A percentile compares a stretch with the other conserved stretches of the same genome.
Evolutionary conservation across 2,888 invertebrate species (phyloP).

Genomic region (Polymixis lichenea): DNA sequence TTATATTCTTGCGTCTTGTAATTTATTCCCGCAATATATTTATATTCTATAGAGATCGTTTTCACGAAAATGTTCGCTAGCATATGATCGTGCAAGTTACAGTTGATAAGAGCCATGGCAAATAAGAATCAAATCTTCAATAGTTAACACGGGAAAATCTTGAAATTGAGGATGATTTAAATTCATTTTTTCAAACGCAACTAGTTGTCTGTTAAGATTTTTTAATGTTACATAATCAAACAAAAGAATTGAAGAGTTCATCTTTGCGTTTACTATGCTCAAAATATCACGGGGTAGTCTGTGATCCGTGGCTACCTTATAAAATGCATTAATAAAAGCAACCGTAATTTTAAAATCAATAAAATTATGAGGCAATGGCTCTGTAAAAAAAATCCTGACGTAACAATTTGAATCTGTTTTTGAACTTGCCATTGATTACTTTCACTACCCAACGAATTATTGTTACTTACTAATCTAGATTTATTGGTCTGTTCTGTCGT

Average conservation of each 20-base stretch:
- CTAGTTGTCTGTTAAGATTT: neutral
- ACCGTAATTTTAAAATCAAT: neutral
- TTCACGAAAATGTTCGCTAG: slow-evolving; percentile 1
- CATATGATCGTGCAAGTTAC: neutral
- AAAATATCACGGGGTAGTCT: neutral
- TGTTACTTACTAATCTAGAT: no score
- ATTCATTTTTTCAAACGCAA: no score
- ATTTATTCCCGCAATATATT: no score
- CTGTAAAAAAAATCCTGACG: no score
- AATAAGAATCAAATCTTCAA: no score
- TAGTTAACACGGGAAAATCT: no score
- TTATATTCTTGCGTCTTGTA: neutral
- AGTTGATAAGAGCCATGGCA: neutral
- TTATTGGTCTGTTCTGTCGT: no score
- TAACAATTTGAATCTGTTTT: no score
- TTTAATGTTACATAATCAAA: neutral
- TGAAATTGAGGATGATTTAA: neutral
- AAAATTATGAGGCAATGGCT: neutral
- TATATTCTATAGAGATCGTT: neutral
- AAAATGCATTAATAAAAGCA: neutral
- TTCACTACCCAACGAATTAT: no score
- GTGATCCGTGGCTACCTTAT: neutral
- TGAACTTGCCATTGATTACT: no score
- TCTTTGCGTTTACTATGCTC: neutral
- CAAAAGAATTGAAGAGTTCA: neutral